Evolutionary conservation across 2,888 invertebrate genomes (phyloP).

Genomic region (Glaucopsyche alexis): DNA sequence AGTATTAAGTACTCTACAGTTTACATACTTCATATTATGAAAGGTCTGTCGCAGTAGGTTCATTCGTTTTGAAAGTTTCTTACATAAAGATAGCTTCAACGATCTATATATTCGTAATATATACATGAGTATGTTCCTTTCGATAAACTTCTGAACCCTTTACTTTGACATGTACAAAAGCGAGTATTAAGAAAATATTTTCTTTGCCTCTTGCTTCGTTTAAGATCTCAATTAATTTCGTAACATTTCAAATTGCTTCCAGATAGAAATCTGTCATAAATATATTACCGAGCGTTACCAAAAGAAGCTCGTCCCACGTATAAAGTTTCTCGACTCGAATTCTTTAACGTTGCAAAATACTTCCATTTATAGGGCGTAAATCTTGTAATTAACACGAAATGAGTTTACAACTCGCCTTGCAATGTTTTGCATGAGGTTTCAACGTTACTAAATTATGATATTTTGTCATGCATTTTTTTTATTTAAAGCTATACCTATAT

Average conservation of each 20-base stretch:
- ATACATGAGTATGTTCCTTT: too few relatives aligned
- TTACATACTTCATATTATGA: not conserved
- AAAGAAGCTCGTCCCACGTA: constrained; percentile 23
- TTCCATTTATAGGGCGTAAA: constrained; percentile 16
- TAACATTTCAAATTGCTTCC: constrained; percentile 12
- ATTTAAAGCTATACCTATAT: too few relatives aligned
- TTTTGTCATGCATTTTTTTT: too few relatives aligned
- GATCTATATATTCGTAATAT: too few relatives aligned
- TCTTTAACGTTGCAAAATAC: constrained; percentile 22
- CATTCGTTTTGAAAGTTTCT: not conserved
- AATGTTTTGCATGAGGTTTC: not conserved
- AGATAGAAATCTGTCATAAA: constrained; percentile 28
- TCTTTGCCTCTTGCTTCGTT: not conserved
- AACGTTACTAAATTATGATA: not conserved
- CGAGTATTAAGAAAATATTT: too few relatives aligned
- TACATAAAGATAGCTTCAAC: too few relatives aligned
- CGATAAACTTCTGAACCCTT: too few relatives aligned
- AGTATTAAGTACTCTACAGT: not conserved
- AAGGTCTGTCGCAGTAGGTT: not conserved
- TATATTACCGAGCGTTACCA: constrained; percentile 19
- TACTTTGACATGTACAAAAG: too few relatives aligned
- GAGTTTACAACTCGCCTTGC: not conserved
- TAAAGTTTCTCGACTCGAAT: constrained; percentile 2
- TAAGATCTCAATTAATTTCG: constrained; percentile 13
- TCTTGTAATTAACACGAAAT: constrained; percentile 9